These are phyloP conservation scores for Dicyrtomina minuta DNA, from an alignment of 2,888 invertebrate species.

Conservation along the genomic window DNA sequence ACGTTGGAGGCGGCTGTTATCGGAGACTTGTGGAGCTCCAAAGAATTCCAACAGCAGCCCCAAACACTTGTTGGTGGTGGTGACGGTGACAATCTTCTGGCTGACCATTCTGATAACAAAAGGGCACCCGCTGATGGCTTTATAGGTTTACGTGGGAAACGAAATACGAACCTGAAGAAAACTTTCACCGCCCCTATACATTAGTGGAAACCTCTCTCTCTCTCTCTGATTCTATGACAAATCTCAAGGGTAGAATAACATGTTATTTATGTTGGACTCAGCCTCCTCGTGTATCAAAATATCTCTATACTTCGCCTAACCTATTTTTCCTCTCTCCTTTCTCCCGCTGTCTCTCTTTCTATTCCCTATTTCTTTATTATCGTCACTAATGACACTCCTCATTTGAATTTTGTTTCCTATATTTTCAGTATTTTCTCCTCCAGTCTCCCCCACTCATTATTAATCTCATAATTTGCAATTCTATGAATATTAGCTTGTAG, in stretches of 20 bases:
- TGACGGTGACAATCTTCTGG: conserved; percentile 28
- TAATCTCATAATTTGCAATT: conserved; percentile 21
- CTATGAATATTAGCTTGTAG: conserved; percentile 1
- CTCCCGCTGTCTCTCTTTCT: conserved; percentile 1
- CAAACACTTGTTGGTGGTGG: conserved; percentile 33
- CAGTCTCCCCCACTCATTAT: conserved; percentile 14
- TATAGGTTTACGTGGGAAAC: conserved; percentile 50
- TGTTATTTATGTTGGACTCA: conserved; percentile 27
- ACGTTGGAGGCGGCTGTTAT: conserved; percentile 10
- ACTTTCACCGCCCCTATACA: conserved; percentile 15
- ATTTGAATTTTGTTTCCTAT: background rate
- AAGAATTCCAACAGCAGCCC: conserved; percentile 13
- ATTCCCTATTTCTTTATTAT: background rate
- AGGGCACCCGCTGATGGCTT: conserved; percentile 49
- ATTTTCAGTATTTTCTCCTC: no score
- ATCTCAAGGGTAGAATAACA: conserved; percentile 30
- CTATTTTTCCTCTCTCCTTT: background rate
- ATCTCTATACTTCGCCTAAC: background rate
- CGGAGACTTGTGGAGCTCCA: conserved; percentile 22
- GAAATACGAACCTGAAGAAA: conserved; percentile 34
- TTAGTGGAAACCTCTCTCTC: conserved; percentile 4
- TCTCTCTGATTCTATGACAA: conserved; percentile 12
- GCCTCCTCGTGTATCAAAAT: conserved; percentile 4
- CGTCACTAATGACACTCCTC: background rate
- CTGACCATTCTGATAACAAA: conserved; percentile 35